Percentiles rank a stretch among this genome's conserved stretches.
These are phyloP conservation scores for Oegoconia quadripuncta DNA, from an alignment of 2,888 invertebrate species.

Conservation along the genomic window DNA sequence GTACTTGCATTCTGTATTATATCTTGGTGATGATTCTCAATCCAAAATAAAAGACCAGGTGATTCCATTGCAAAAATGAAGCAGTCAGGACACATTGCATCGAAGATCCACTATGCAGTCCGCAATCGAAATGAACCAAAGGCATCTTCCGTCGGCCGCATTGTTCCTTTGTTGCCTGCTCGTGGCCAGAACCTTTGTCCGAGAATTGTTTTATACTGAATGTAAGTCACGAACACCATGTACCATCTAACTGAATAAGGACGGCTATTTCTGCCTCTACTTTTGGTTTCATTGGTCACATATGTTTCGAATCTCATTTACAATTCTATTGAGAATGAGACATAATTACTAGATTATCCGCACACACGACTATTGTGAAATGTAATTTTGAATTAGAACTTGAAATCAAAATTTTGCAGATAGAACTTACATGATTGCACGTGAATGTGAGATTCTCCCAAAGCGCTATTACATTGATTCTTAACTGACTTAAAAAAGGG, in stretches of 20 bases:
- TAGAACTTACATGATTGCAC: too few relatives aligned
- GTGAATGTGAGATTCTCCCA: too few relatives aligned
- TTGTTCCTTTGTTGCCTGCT: constrained; percentile 70
- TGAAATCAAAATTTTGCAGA: too few relatives aligned
- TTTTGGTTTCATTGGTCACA: constrained; percentile 36
- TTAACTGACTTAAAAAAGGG: too few relatives aligned
- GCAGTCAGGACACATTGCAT: constrained; percentile 12
- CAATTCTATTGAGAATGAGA: constrained; percentile 62
- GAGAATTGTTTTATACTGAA: constrained; percentile 76
- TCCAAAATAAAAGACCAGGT: not conserved
- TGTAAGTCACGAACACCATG: constrained; percentile 77
- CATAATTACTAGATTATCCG: too few relatives aligned
- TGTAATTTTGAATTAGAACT: too few relatives aligned
- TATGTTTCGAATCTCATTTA: constrained; percentile 41
- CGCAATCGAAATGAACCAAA: constrained; percentile 70
- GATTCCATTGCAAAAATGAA: constrained; percentile 15
- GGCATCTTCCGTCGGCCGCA: constrained; percentile 60
- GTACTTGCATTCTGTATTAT: too few relatives aligned
- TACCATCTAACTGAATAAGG: constrained; percentile 69
- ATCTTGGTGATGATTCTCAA: too few relatives aligned
- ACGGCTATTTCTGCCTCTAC: constrained; percentile 47
- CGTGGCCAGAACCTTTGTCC: constrained; percentile 74
- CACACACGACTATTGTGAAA: too few relatives aligned
- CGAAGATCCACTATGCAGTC: constrained; percentile 45
- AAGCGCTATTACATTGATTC: too few relatives aligned